Conservation (phyloP, 2,113 vertebrate species). For the Megaptera novaeangliae region DNA sequence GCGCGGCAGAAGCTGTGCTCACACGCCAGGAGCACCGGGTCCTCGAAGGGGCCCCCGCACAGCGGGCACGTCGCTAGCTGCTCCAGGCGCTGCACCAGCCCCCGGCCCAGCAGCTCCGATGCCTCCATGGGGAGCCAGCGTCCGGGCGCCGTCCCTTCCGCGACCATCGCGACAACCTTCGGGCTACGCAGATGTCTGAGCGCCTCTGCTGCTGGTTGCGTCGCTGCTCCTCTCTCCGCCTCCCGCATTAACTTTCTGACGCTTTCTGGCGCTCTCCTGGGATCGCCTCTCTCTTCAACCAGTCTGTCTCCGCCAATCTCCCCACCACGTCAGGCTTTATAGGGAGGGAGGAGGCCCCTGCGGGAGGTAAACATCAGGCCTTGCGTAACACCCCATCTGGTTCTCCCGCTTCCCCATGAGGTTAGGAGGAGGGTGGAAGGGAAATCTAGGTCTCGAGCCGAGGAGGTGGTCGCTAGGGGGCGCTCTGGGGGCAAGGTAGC, state of each 20-base stretch:
- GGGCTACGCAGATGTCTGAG: background rate
- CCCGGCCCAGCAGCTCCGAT: constrained; percentile 40
- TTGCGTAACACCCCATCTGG: constrained; percentile 71
- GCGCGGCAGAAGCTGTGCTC: constrained; percentile 81
- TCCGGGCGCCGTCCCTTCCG: background rate
- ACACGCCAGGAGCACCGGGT: constrained; percentile 78
- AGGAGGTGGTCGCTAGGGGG: background rate
- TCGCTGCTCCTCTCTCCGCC: background rate
- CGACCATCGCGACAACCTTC: background rate
- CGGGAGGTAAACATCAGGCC: constrained; percentile 73
- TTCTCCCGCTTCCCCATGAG: constrained; percentile 56
- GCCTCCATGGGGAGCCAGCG: constrained; percentile 47
- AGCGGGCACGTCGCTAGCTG: constrained; percentile 75
- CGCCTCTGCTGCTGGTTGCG: background rate
- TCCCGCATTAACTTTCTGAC: constrained; percentile 21
- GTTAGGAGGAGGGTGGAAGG: background rate
- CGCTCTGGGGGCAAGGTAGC: background rate
- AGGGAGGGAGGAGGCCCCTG: constrained; percentile 65
- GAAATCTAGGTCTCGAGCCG: background rate
- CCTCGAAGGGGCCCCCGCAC: constrained; percentile 77
- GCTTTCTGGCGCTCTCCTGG: background rate
- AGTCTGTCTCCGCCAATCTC: background rate
- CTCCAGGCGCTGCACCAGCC: constrained; percentile 77
- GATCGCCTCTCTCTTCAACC: background rate
- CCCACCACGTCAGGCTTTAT: constrained; percentile 56